phyloP scores from a whole-genome alignment of 2,888 invertebrate species.

The Leucophora obtusa region DNA sequence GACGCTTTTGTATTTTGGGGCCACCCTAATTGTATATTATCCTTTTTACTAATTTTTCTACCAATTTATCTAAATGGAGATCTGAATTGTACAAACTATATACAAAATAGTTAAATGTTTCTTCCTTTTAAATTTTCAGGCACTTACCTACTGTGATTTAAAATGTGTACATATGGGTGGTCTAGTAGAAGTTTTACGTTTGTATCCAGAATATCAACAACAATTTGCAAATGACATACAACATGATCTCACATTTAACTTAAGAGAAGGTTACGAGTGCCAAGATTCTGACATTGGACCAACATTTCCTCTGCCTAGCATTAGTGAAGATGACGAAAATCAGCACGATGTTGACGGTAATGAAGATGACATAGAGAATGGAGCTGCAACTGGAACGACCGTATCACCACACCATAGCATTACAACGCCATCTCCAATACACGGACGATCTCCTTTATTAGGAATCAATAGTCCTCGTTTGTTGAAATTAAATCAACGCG shows the following conservation, averaged over 20 bases:
- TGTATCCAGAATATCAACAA: constrained; percentile 96
- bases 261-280: constrained; percentile 94
- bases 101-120: too few relatives aligned
- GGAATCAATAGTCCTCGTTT: constrained; percentile 74
- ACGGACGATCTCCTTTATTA: constrained; percentile 73
- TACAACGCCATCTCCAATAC: constrained; percentile 69
- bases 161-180: constrained; percentile 96
- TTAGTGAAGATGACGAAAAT: constrained; percentile 96
- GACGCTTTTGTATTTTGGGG: too few relatives aligned
- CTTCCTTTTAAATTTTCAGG: constrained; percentile 79
- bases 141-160: constrained; percentile 96
- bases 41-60: too few relatives aligned
- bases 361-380: constrained; percentile 91
- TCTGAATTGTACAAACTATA: too few relatives aligned
- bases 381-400: constrained; percentile 85
- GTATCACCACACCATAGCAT: constrained; percentile 77
- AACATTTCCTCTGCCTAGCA: constrained; percentile 88
- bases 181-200: constrained; percentile 90
- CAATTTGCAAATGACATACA: constrained; percentile 96
- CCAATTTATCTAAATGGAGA: too few relatives aligned
- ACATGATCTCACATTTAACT: constrained; percentile 95
- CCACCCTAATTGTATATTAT: too few relatives aligned
- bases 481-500: constrained; percentile 78
- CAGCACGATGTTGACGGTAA: constrained; percentile 87
- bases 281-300: constrained; percentile 81